These are phyloP conservation scores for Festucalex cinctus DNA, from an alignment of 2,113 vertebrate species.

Conservation along the genomic window DNA sequence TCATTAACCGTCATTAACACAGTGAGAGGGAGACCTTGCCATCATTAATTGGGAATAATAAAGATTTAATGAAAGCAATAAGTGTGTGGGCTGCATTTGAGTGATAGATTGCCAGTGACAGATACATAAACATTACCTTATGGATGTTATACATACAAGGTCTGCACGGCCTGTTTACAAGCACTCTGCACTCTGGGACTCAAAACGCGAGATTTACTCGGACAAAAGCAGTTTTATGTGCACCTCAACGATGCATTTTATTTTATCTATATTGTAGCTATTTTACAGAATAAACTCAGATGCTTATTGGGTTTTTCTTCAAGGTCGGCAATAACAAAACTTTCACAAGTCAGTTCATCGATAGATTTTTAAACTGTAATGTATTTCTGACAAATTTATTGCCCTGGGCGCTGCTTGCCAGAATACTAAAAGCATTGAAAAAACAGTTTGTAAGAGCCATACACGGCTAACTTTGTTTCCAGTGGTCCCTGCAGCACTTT, in stretches of 20 bases:
- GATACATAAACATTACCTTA: background rate
- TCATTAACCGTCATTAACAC: conserved; percentile 59
- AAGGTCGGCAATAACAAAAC: conserved; percentile 45
- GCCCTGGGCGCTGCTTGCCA: conserved; percentile 8
- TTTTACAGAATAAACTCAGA: conserved; percentile 21
- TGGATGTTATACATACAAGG: background rate
- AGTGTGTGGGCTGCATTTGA: conserved; percentile 33
- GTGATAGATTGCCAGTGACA: conserved; percentile 25
- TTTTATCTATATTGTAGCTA: conserved; percentile 37
- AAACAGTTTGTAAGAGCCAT: conserved; percentile 36
- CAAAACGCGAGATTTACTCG: conserved; percentile 30
- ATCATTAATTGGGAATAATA: conserved; percentile 51
- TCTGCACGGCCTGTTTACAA: conserved; percentile 30
- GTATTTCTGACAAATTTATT: conserved; percentile 45
- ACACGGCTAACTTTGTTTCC: conserved; percentile 32
- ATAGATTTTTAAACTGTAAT: conserved; percentile 30
- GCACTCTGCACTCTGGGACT: conserved; percentile 13
- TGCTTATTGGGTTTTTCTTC: conserved; percentile 30
- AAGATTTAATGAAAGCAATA: conserved; percentile 39
- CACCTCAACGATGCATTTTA: conserved; percentile 27
- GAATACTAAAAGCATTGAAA: conserved; percentile 32
- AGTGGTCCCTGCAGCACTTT: conserved; percentile 20
- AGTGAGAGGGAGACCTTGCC: conserved; percentile 12
- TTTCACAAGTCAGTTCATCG: conserved; percentile 39
- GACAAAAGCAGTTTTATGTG: conserved; percentile 25